Evolutionary conservation across 1,140 invertebrate species (phyloP).

Genomic region (Pogonognathellus flavescens): DNA sequence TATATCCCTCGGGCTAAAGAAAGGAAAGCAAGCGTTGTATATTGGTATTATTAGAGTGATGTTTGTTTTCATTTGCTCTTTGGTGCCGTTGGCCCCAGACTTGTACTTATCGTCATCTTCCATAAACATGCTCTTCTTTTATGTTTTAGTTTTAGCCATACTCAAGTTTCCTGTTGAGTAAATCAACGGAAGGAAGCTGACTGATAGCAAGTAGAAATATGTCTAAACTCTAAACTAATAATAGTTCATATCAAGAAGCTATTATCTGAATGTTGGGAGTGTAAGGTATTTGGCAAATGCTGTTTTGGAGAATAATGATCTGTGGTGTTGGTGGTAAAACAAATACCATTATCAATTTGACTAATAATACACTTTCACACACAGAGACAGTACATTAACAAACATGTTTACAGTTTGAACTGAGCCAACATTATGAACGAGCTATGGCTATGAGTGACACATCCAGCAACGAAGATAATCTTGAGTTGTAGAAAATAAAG

Average conservation of each 20-base stretch:
- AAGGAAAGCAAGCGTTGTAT: not conserved
- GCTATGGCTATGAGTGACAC: too few relatives aligned
- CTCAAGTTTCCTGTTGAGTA: not conserved
- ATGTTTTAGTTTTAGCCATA: conserved; percentile 33
- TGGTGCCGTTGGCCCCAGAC: conserved; percentile 40
- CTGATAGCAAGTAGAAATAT: conserved; percentile 29
- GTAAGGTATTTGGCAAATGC: not conserved
- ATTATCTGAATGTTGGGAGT: not conserved
- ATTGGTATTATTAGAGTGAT: conserved; percentile 26
- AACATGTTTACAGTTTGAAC: too few relatives aligned
- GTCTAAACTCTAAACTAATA: conserved; percentile 44
- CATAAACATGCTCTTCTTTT: conserved; percentile 24
- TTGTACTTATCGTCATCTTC: conserved; percentile 44
- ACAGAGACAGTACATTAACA: too few relatives aligned
- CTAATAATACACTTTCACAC: not conserved
- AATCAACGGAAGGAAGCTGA: not conserved
- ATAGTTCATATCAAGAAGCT: conserved; percentile 39
- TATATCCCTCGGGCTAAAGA: not conserved
- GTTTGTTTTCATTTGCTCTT: conserved; percentile 46
- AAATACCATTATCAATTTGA: conserved; percentile 3
- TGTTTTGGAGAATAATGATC: conserved; percentile 1
- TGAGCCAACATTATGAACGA: too few relatives aligned
- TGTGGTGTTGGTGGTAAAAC: not conserved
- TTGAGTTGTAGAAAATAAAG: too few relatives aligned
- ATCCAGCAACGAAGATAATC: too few relatives aligned